phyloP scores from a whole-genome alignment of 2,113 vertebrate species.

The Sterrhoptilus dennistouni region DNA sequence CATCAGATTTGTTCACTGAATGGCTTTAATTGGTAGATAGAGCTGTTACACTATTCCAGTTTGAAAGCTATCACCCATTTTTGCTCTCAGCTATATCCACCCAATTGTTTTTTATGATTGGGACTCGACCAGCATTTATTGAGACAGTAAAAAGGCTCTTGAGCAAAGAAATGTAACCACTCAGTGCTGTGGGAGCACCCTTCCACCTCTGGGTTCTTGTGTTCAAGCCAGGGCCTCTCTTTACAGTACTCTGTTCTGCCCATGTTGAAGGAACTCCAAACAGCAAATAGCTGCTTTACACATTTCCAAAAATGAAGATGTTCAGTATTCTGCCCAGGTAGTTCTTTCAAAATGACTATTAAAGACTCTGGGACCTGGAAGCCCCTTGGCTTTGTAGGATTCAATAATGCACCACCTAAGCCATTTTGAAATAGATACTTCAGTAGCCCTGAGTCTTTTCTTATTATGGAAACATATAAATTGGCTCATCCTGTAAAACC shows the following conservation, averaged over 20 bases:
- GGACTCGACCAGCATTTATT: not conserved
- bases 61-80: slow-evolving; percentile 39
- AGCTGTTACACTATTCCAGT: slow-evolving; percentile 45
- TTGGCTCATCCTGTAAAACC: slow-evolving; percentile 62
- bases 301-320: slow-evolving; percentile 50
- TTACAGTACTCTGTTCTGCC: not conserved
- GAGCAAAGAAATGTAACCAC: not conserved
- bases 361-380: slow-evolving; percentile 64
- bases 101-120: not conserved
- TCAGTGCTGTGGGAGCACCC: not conserved
- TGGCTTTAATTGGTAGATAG: slow-evolving; percentile 59
- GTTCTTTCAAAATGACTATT: slow-evolving; percentile 54
- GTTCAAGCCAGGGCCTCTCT: not conserved
- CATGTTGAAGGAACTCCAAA: not conserved
- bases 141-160: slow-evolving; percentile 6
- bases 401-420: slow-evolving; percentile 71
- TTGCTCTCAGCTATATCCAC: slow-evolving; percentile 34
- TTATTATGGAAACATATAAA: slow-evolving; percentile 61
- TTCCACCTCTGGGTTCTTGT: not conserved
- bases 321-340: slow-evolving; percentile 67
- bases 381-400: slow-evolving; percentile 69
- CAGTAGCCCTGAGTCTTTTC: slow-evolving; percentile 59
- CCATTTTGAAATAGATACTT: slow-evolving; percentile 53
- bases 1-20: slow-evolving; percentile 66
- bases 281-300: slow-evolving; percentile 11